Base-by-base conservation (phyloP, 2,797 vertebrate genomes). In the Pachyuromys duprasi region DNA sequence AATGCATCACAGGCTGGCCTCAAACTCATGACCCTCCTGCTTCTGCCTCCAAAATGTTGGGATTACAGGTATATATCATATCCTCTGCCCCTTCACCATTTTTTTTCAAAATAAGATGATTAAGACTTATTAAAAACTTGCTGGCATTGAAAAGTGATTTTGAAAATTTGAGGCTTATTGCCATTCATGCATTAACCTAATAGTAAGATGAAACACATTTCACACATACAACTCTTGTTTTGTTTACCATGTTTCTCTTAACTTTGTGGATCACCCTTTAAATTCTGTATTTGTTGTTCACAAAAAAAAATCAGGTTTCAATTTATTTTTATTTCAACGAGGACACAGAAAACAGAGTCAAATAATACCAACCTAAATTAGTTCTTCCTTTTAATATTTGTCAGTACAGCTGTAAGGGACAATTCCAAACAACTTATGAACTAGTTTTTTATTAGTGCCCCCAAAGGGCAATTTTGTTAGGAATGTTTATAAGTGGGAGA, bases 231-330 rank as follows among this genome's bases (percentile, higher is more conserved):
- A 49, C 15, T 84, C 60, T 72, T 88, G 7, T 24, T 84, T 53
- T 91, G 4, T 72, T 72, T 74, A 4, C 14, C 1, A 75, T 55
- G 55, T 31, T 8, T 75, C 45, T 84, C n/a, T 18, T 39, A 80
- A 74, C 24, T 13, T 3, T 78, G 80, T 75, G 12, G 31, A 78
- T 15, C 6, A 69, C 3, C 39, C 22, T 60, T 95, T 42, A 74
- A 83, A 94, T 49, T 63, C 13, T 75, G 9, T 45, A 91, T 86
- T 92, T 94, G 39, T 76, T 96, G 0, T 31, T 65, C 39, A 93
- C 65, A 87, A 17, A 76, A 42, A 97, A 94, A 97, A 94, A 93
- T 86, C 22, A 53, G 31, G 75, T 91, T 95, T 93, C 11, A 93
- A 95, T 89, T 80, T 80, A 95, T 67, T 94, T 89, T 94, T 84